Percentiles rank a stretch among this genome's conserved stretches.
Evolutionary conservation across 2,797 vertebrate genomes (phyloP).

Genomic region (Girardinus metallicus): DNA sequence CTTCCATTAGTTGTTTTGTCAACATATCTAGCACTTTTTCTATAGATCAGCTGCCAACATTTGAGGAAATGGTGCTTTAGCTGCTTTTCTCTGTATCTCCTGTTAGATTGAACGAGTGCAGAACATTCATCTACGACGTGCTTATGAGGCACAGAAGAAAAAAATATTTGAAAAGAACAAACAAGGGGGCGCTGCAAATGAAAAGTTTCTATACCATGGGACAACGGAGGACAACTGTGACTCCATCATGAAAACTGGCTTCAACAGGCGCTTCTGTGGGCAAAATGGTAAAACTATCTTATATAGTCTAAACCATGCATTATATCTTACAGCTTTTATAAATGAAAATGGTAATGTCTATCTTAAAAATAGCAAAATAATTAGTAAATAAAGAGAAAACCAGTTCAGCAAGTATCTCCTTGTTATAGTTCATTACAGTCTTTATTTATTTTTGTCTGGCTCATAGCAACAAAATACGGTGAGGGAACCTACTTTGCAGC

Average conservation of each 20-base stretch:
- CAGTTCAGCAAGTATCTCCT: neutral
- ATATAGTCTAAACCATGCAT: neutral
- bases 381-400: neutral
- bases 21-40: neutral
- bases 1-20: neutral
- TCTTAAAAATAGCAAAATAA: neutral
- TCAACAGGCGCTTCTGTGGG: constrained; percentile 71
- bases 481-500: constrained; percentile 75
- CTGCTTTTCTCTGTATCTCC: neutral
- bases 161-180: constrained; percentile 59
- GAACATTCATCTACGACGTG: constrained; percentile 63
- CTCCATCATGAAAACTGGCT: constrained; percentile 68
- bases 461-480: constrained; percentile 60
- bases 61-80: neutral
- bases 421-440: no score
- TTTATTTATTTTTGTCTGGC: neutral
- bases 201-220: constrained; percentile 74
- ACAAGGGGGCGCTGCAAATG: constrained; percentile 16
- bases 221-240: constrained; percentile 52
- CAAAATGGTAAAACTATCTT: constrained; percentile 68
- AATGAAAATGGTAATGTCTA: no score
- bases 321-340: neutral
- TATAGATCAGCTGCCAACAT: neutral
- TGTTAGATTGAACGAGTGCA: constrained; percentile 75
- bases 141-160: constrained; percentile 63